These are phyloP conservation scores for Epicampocera succincta DNA, from an alignment of 2,888 invertebrate species.

Conservation along the genomic window DNA sequence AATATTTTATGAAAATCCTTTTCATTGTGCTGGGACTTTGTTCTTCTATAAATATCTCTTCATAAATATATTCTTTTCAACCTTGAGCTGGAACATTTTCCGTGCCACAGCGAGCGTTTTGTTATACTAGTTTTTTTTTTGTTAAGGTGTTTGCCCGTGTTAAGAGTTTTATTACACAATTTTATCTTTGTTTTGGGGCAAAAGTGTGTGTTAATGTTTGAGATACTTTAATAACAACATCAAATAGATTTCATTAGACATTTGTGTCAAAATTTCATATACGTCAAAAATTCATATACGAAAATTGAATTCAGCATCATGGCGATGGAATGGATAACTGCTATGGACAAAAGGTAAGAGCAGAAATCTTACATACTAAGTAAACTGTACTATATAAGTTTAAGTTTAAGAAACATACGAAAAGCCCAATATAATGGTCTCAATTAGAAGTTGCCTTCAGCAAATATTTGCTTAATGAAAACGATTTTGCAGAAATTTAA, in stretches of 20 bases:
- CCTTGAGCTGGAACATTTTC: conserved; percentile 18
- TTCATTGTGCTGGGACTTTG: conserved; percentile 21
- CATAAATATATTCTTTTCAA: conserved; percentile 37
- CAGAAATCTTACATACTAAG: too few relatives aligned
- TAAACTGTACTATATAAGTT: too few relatives aligned
- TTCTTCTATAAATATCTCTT: conserved; percentile 1
- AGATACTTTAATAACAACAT: conserved; percentile 49
- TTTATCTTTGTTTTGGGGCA: not conserved
- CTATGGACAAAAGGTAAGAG: conserved; percentile 83
- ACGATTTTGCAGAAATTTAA: too few relatives aligned
- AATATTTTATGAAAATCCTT: conserved; percentile 31
- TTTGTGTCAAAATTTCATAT: not conserved
- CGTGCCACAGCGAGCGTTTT: not conserved
- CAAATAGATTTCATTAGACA: conserved; percentile 32
- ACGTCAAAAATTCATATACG: not conserved
- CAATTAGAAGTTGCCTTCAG: too few relatives aligned
- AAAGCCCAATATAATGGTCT: too few relatives aligned
- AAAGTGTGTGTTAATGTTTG: conserved; percentile 63
- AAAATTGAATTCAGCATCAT: conserved; percentile 73
- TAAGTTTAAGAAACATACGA: too few relatives aligned
- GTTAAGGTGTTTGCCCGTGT: conserved; percentile 47
- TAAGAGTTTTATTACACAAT: conserved; percentile 30
- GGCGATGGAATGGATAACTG: conserved; percentile 84
- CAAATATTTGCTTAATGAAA: too few relatives aligned
- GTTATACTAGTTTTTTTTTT: not conserved